Evolutionary conservation across 1,140 invertebrate genomes (phyloP), one percentile per base, ranked within the genome.

Genomic region (Myzus persicae): DNA sequence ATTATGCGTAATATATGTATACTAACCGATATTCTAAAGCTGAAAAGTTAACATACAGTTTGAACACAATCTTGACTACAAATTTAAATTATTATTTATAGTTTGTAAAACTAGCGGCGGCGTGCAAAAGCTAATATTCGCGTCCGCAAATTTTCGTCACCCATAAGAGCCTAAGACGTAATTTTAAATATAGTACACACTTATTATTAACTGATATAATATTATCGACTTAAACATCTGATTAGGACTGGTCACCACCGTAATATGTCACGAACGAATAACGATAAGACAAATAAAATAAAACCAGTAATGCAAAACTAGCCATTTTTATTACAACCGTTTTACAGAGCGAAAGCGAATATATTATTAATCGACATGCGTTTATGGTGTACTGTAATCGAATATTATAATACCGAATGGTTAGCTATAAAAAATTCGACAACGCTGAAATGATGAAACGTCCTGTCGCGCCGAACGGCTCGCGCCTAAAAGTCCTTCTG

Each of bases 241-340:
- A 76, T 76, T n/a, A 76, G 59, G 36, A n/a, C 31, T 76, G 59
- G 59, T 76, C 4, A 76, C 59, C n/a, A 76, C 59, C 11, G 24
- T 31, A 59, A 76, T 76, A 76, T 76, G 59, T 76, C 59, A 76
- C 59, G 59, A 76, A 76, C 59, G 31, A 76, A 76, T 76, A 76
- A 36, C 59, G 59, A 76, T 76, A n/a, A 76, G 59, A 76, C n/a
- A 76, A n/a, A n/a, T 14, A 67, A 67, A 67, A 76, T 76, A 76
- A 76, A 76, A 76, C 59, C 59, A 76, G 59, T 76, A 76, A 76
- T 76, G 59, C 59, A n/a, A 76, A 76, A 76, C 59, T 76, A 76
- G 59, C 31, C 31, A 18, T 76, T 76, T 67, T 76, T 76, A n/a
- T 76, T 76, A n/a, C 18, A 18, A 76, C 59, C 14, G 59, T n/a